A percentile compares a stretch with the other conserved stretches of the same genome.
Evolutionary conservation across 2,113 vertebrate genomes (phyloP).

Genomic region (Burhinus bistriatus): DNA sequence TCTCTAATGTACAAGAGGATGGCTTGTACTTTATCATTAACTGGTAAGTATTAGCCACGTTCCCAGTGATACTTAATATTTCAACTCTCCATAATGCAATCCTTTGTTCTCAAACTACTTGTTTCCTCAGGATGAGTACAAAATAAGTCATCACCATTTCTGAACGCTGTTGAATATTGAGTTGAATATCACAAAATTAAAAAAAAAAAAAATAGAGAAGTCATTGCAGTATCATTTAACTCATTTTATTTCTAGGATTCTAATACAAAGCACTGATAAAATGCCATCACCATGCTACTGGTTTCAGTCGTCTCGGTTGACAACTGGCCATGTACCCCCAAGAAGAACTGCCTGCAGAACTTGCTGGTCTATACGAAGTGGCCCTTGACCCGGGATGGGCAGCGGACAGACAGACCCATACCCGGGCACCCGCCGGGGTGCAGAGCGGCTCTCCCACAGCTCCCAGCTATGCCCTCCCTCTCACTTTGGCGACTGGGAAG

Average conservation of each 20-base stretch:
- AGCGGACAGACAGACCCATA: background rate
- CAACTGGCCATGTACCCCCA: background rate
- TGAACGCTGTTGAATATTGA: background rate
- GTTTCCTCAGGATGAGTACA: background rate
- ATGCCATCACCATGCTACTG: background rate
- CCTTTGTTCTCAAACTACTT: background rate
- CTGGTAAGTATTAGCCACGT: background rate
- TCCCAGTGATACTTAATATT: background rate
- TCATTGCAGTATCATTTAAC: background rate
- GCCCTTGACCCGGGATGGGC: background rate
- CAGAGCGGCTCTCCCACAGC: background rate
- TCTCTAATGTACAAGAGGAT: background rate
- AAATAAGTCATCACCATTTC: background rate
- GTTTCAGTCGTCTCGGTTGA: rapidly evolving
- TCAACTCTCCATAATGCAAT: background rate
- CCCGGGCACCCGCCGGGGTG: background rate
- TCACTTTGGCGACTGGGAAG: background rate
- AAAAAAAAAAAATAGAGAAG: background rate
- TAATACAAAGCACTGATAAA: background rate
- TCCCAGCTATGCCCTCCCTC: background rate
- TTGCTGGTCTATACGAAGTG: background rate
- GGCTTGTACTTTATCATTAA: background rate
- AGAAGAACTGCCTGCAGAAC: background rate
- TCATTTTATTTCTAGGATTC: background rate
- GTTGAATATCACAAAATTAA: background rate